These are phyloP conservation scores for Lichenostomus cassidix DNA, from an alignment of 2,113 vertebrate genomes.

Conservation along the genomic window DNA sequence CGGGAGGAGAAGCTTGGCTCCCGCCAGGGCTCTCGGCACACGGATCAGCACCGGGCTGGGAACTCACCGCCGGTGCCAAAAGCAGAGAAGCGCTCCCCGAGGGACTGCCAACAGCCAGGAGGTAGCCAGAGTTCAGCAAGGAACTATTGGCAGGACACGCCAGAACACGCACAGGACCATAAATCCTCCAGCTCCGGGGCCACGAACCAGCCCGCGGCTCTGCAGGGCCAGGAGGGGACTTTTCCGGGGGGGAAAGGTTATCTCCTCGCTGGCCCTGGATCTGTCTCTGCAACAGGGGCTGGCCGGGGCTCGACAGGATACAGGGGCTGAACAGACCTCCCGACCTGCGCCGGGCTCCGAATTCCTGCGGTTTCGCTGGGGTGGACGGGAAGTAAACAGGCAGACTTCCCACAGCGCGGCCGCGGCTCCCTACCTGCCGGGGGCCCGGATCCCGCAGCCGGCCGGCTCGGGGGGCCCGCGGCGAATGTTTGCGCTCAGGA, in stretches of 20 bases:
- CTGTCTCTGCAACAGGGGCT: neutral
- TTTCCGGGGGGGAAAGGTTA: conserved; percentile 28
- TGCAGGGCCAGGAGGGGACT: neutral
- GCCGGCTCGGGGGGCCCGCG: neutral
- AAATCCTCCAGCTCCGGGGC: conserved; percentile 33
- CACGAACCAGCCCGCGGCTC: neutral
- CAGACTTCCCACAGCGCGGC: neutral
- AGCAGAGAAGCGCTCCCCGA: neutral
- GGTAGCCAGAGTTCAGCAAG: conserved; percentile 33
- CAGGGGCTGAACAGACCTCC: neutral
- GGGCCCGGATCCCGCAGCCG: neutral
- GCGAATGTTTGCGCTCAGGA: neutral
- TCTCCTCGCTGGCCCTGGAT: neutral
- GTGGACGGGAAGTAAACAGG: neutral
- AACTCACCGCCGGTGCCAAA: neutral
- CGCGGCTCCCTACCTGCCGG: neutral
- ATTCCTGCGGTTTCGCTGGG: conserved; percentile 40
- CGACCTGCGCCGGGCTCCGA: neutral
- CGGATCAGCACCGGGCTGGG: neutral
- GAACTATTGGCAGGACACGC: conserved; percentile 20
- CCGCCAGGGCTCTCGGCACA: neutral
- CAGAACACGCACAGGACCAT: conserved; percentile 30
- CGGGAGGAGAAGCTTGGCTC: neutral
- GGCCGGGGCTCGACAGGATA: neutral
- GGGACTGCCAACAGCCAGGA: neutral